Percentiles rank a stretch among this genome's conserved stretches.
These are phyloP conservation scores for Campaea margaritaria DNA, from an alignment of 2,888 invertebrate genomes.

Conservation along the genomic window DNA sequence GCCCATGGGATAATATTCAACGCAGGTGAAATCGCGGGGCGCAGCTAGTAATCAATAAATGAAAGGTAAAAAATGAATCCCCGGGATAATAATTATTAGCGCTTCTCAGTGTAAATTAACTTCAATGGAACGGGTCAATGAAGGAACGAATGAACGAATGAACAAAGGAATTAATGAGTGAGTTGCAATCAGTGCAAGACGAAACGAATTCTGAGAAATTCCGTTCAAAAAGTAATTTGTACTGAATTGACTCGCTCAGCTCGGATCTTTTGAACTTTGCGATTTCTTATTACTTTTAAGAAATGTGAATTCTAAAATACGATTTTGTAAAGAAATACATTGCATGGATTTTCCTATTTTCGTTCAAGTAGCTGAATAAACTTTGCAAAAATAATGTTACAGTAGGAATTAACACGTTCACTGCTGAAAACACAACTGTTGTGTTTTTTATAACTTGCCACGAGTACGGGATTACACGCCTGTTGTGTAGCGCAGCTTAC, in stretches of 20 bases:
- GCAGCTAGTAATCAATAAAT: background rate
- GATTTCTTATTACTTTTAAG: constrained; percentile 1
- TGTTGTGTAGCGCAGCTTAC: too few species aligned
- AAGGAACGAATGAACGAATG: constrained; percentile 47
- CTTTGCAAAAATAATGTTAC: too few species aligned
- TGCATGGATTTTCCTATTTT: too few species aligned
- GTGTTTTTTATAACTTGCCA: too few species aligned
- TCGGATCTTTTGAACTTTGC: constrained; percentile 1
- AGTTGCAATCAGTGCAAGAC: constrained; percentile 49
- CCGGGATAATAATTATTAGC: constrained; percentile 16
- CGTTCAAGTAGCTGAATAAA: too few species aligned
- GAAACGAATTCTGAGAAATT: constrained; percentile 24
- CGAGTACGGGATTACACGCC: too few species aligned
- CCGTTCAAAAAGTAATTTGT: constrained; percentile 40
- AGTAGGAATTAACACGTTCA: too few species aligned
- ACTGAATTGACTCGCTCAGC: constrained; percentile 27
- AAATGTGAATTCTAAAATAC: background rate
- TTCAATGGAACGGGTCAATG: constrained; percentile 33
- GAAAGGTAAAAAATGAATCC: constrained; percentile 10
- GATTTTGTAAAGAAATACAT: background rate
- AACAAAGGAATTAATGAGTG: constrained; percentile 52
- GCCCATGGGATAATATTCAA: too few species aligned
- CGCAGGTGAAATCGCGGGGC: background rate
- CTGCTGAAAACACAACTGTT: too few species aligned
- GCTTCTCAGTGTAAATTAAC: constrained; percentile 24